These are phyloP conservation scores for Cossypha heuglini DNA, from an alignment of 2,797 vertebrate genomes.

Conservation along the genomic window DNA sequence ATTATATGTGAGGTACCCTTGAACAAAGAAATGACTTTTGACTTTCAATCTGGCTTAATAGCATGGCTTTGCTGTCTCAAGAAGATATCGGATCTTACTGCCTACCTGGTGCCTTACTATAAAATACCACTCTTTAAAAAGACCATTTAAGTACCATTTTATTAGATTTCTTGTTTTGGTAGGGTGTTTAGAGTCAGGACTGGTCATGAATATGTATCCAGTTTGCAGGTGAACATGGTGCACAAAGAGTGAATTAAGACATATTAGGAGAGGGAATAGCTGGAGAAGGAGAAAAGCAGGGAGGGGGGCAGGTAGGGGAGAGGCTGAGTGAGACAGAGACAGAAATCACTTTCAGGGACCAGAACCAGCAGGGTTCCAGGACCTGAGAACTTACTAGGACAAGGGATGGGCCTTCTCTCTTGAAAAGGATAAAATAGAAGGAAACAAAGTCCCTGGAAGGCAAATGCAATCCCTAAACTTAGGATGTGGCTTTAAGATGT, in stretches of 20 bases:
- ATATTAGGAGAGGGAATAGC: background rate
- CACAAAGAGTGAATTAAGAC: background rate
- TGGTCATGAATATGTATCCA: background rate
- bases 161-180: background rate
- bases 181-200: background rate
- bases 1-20: background rate
- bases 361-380: background rate
- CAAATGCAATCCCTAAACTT: background rate
- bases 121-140: background rate
- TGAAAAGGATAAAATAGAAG: background rate
- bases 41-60: background rate
- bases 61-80: background rate
- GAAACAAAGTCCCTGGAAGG: background rate
- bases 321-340: background rate
- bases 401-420: background rate
- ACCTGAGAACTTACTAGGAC: background rate
- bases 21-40: background rate
- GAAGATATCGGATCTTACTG: background rate
- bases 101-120: background rate
- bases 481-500: background rate
- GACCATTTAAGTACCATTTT: background rate
- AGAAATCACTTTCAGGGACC: background rate
- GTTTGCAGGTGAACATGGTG: background rate
- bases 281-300: background rate
- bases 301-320: fast-evolving